A percentile compares a stretch with the other conserved stretches of the same genome.
phyloP scores from a whole-genome alignment of 2,797 vertebrate genomes.

The Numenius phaeopus region DNA sequence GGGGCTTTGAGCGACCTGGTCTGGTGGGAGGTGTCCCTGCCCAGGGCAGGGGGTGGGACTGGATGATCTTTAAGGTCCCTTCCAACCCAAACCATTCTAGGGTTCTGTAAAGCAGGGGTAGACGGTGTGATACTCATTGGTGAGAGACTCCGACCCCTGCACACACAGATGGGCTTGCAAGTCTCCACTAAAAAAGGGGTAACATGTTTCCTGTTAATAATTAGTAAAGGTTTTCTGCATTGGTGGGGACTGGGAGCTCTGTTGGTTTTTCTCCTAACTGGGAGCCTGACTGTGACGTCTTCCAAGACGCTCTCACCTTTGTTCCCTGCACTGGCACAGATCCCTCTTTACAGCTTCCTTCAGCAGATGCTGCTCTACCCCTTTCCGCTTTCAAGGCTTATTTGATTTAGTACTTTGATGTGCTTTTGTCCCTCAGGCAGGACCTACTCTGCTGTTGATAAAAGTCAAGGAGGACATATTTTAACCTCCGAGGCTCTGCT shows the following conservation, averaged over 20 bases:
- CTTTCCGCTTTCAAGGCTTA: background rate
- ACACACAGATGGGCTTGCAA: too few species aligned
- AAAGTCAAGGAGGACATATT: constrained; percentile 3
- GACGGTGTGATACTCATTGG: fast-evolving
- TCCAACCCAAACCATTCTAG: too few species aligned
- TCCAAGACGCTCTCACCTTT: background rate
- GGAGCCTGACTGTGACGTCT: background rate
- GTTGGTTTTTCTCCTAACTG: background rate
- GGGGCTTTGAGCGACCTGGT: too few species aligned
- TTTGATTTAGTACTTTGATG: constrained; percentile 36
- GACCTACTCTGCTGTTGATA: background rate
- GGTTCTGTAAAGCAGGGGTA: background rate
- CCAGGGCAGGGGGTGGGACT: too few species aligned
- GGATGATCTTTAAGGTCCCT: too few species aligned
- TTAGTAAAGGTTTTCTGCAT: background rate
- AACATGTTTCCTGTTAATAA: background rate
- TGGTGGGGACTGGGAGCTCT: background rate
- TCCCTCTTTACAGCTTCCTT: background rate
- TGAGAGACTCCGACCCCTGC: background rate
- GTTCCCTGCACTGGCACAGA: background rate
- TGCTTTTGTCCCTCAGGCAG: constrained; percentile 18
- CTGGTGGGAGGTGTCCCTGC: too few species aligned
- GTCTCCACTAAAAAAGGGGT: fast-evolving
- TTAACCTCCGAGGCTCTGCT: background rate
- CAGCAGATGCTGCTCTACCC: background rate